These are phyloP conservation scores for Aporrectodea caliginosa DNA, from an alignment of 1,140 invertebrate species.

Conservation along the genomic window DNA sequence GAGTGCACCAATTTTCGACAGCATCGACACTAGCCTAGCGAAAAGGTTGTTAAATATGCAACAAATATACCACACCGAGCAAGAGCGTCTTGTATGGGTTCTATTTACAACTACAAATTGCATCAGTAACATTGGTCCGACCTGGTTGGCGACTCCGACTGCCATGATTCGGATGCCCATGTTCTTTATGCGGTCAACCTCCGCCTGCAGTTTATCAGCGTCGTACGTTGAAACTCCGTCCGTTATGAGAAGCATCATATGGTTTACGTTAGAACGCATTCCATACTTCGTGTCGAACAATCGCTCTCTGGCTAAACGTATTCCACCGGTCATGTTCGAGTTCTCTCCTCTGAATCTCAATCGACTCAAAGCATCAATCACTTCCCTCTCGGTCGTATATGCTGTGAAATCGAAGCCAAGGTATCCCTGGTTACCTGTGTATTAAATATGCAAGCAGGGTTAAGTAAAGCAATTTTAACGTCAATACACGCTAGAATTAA, in stretches of 20 bases:
- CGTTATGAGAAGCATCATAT: not conserved
- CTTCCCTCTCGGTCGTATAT: not conserved
- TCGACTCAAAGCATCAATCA: not conserved
- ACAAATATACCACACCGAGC: no score
- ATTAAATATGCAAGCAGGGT: no score
- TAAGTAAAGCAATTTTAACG: no score
- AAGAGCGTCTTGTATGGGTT: no score
- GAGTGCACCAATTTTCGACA: no score
- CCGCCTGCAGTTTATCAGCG: not conserved
- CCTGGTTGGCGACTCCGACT: not conserved
- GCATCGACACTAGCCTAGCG: no score
- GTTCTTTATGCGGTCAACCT: not conserved
- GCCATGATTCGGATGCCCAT: not conserved
- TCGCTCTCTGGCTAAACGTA: not conserved
- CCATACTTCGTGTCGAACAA: not conserved
- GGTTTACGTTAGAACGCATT: not conserved
- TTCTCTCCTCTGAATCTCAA: not conserved
- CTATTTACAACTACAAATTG: no score
- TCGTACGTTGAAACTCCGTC: not conserved
- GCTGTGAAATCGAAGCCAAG: not conserved
- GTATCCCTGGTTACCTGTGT: not conserved
- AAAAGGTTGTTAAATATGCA: no score
- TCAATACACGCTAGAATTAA: no score
- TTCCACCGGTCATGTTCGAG: slow-evolving; percentile 9
- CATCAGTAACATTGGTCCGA: no score